Evolutionary conservation across 2,797 vertebrate species (phyloP).

Genomic region (Cacajao melanocephalus): DNA sequence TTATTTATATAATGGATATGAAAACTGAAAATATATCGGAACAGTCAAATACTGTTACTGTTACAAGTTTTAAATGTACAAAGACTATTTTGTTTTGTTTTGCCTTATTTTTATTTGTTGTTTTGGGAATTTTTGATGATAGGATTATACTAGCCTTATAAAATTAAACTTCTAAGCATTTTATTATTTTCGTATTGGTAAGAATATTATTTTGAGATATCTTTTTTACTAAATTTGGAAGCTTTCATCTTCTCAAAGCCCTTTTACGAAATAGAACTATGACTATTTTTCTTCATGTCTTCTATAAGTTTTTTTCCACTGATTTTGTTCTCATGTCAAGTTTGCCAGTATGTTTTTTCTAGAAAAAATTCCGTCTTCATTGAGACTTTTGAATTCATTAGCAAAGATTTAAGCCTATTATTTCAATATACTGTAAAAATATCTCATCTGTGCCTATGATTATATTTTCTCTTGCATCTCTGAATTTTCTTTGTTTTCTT

Average conservation of each 20-base stretch:
- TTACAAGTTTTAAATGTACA: not conserved
- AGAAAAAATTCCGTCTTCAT: not conserved
- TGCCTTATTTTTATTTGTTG: not conserved
- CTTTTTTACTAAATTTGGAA: not conserved
- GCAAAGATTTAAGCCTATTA: not conserved
- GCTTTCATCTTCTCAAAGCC: not conserved
- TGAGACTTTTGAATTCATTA: not conserved
- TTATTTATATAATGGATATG: not conserved
- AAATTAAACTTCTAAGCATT: not conserved
- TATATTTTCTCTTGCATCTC: not conserved
- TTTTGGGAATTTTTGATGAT: not conserved
- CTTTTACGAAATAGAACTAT: not conserved
- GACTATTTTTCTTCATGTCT: not conserved
- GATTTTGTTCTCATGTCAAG: not conserved
- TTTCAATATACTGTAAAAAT: not conserved
- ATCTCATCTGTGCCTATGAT: not conserved
- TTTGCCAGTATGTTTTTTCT: not conserved
- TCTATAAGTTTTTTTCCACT: not conserved
- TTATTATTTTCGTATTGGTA: not conserved
- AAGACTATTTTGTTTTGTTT: not conserved
- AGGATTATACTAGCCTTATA: not conserved
- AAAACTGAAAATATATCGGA: not conserved
- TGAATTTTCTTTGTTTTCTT: not conserved
- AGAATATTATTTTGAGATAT: not conserved
- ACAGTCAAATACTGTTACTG: not conserved